These are phyloP conservation scores for Calliopum simillimum DNA, from an alignment of 2,888 invertebrate species.

Conservation along the genomic window DNA sequence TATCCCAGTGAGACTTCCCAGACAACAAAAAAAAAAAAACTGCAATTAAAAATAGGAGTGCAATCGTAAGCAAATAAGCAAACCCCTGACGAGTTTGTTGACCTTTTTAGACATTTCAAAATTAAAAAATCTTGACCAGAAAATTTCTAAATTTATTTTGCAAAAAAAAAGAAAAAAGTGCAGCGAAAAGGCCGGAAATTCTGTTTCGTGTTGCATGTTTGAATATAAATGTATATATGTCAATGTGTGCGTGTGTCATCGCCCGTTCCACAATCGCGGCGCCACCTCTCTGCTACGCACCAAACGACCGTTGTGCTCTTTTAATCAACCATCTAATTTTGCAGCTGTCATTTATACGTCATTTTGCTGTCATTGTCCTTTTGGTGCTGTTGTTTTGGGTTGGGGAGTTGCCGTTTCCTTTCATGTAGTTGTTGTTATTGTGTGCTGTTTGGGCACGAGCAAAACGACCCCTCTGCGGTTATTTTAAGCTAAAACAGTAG, in stretches of 20 bases:
- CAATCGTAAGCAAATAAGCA: not conserved
- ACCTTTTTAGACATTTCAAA: not conserved
- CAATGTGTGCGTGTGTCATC: constrained; percentile 18
- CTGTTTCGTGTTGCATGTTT: not conserved
- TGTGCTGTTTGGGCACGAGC: constrained; percentile 8
- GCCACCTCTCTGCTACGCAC: not conserved
- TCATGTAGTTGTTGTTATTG: not conserved
- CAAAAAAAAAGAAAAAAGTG: constrained; percentile 5
- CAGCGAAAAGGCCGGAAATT: not conserved
- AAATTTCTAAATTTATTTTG: not conserved
- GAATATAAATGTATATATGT: constrained; percentile 31
- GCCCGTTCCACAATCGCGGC: not conserved
- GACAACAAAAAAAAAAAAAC: too few relatives aligned
- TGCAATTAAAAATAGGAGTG: too few relatives aligned
- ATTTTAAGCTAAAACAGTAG: constrained; percentile 12
- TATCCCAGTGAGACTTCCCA: not conserved
- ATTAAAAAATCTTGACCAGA: not conserved
- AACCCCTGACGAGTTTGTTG: too few relatives aligned
- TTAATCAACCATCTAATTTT: constrained; percentile 17
- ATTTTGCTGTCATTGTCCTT: constrained; percentile 34
- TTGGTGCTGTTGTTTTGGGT: constrained; percentile 1
- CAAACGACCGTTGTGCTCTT: not conserved
- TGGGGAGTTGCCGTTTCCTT: not conserved
- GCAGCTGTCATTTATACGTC: constrained; percentile 28
- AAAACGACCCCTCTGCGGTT: not conserved